Conservation (phyloP, 2,888 invertebrate species). For the Sinopyrophorus schimmeli region DNA sequence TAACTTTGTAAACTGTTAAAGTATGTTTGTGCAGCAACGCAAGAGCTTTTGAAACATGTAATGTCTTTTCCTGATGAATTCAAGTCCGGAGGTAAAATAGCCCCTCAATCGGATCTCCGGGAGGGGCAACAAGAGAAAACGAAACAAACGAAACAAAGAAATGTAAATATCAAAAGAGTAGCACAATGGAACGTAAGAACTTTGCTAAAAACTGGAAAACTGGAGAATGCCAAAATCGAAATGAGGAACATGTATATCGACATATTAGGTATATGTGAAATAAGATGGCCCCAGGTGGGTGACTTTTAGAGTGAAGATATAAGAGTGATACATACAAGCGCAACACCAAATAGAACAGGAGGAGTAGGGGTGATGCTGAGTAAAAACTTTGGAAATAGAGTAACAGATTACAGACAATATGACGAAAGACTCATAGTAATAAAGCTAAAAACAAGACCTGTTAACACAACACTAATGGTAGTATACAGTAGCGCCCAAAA, state of each 20-base stretch:
- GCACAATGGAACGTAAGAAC: conserved; percentile 1
- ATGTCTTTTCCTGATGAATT: conserved; percentile 6
- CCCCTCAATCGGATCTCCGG: conserved; percentile 6
- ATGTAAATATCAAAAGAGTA: neutral
- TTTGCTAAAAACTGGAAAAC: neutral
- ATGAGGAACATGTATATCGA: no score
- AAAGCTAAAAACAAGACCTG: conserved; percentile 3
- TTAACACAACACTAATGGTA: no score
- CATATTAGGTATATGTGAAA: conserved; percentile 2
- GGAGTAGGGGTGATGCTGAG: no score
- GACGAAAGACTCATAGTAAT: neutral
- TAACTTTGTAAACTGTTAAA: no score
- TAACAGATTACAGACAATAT: neutral
- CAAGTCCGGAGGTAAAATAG: conserved; percentile 9
- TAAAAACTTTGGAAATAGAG: no score
- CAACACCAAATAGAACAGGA: no score
- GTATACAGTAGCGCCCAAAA: no score
- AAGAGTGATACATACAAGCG: conserved; percentile 2
- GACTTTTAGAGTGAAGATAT: neutral
- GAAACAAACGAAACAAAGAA: conserved; percentile 8
- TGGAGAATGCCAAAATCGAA: conserved; percentile 5
- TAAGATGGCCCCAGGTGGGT: neutral
- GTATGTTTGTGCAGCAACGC: no score
- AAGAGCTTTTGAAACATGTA: no score
- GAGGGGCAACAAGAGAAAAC: neutral